Evolutionary conservation across 2,888 invertebrate species (phyloP), one percentile per base, ranked within the genome.

Genomic region (Drosophila pullipes): DNA sequence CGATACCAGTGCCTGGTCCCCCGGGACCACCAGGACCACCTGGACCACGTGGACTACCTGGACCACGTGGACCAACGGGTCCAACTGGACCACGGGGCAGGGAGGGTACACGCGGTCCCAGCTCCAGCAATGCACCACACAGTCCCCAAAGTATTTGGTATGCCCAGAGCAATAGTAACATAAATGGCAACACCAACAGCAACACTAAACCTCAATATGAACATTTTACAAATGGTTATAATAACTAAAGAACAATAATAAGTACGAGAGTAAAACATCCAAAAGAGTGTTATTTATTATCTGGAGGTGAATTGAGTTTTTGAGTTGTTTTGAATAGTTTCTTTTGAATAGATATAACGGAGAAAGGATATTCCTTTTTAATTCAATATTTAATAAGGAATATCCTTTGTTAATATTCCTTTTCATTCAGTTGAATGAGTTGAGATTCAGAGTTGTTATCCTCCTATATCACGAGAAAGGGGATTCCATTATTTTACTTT

Each of bases 1-100:
- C 78, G 0, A 53, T 83, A 10, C 78, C 85, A 16, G 82, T 88
- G 16, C 73, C 90, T 0, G 90, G 87, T 0, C 90, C 90, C 7
- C 87, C 90, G 0, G 86, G 86, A 1, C 89, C 86, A 22, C 89
- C 89, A 0, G 83, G 83, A 25, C 47, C 76, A 28, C 72, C 71
- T 7, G 82, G 82, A 35, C 69, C 67, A 22, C 58, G 76, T 16
- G 79, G 79, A 18, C 65, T 31, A 22, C 72, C 73, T 7, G 82
- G 82, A 35, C 69, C 65, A 22, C 58, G 78, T 16, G 79, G 79
- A 16, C 65, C 31, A 9, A 9, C 31, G 31, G 31, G 31, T 31
- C 31, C 31, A 9, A 31, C 31, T 31, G 31, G 31, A 9, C 75
- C 83, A 11, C 71, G 77, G 3, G 83, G 83, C 59, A 33, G 64